phyloP scores from a whole-genome alignment of 2,888 invertebrate genomes.

The Minunthozetes semirufus region DNA sequence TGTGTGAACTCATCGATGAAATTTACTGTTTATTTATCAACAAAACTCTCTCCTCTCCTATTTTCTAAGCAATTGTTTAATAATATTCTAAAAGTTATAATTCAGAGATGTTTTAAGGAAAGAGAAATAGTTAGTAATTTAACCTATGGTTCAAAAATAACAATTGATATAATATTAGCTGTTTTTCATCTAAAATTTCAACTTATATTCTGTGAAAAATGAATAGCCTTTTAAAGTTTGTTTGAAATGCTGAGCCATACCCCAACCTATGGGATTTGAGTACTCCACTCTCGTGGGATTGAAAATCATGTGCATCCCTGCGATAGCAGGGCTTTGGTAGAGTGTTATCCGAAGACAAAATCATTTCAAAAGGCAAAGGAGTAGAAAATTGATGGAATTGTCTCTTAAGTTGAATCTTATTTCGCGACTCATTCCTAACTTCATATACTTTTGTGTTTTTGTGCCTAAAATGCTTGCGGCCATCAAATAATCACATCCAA shows the following conservation, averaged over 20 bases:
- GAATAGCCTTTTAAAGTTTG: too few species aligned
- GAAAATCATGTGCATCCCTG: neutral
- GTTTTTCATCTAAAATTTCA: too few species aligned
- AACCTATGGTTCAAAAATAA: too few species aligned
- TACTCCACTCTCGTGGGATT: too few species aligned
- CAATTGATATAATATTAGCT: too few species aligned
- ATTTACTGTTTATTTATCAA: neutral
- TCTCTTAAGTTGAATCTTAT: neutral
- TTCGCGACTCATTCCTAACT: neutral
- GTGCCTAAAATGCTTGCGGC: neutral
- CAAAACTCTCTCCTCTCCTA: neutral
- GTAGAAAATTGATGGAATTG: neutral
- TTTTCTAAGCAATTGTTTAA: neutral
- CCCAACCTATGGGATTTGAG: too few species aligned
- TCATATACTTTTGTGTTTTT: neutral
- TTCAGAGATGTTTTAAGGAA: too few species aligned
- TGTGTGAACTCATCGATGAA: neutral
- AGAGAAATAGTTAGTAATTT: too few species aligned
- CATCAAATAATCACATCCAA: slow-evolving; percentile 14
- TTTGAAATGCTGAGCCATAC: too few species aligned
- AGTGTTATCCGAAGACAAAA: neutral
- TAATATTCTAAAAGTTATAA: too few species aligned
- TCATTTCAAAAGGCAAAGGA: neutral
- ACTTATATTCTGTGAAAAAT: too few species aligned
- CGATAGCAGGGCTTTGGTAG: neutral